Base-by-base conservation (phyloP, 2,888 invertebrate genomes). In the Pristionchus entomophagus region DNA sequence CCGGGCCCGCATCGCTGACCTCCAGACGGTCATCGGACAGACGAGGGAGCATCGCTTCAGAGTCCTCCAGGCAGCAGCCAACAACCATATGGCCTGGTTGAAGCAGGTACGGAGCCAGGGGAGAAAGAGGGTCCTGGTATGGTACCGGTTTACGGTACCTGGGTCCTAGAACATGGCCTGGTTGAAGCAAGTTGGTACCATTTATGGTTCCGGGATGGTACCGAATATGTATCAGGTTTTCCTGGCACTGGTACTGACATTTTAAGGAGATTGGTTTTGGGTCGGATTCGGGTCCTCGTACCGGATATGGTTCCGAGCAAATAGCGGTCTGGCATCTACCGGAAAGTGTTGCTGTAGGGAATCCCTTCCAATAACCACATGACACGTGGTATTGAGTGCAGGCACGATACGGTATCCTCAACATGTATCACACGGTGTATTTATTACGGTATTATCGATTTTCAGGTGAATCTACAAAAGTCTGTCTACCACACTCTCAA, bases 401-500 rank as follows among this genome's bases (percentile, higher is more conserved):
- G n/a, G n/a, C n/a, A n/a, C n/a, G n/a, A n/a, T n/a, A n/a, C n/a
- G n/a, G n/a, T n/a, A n/a, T n/a, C n/a, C n/a, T n/a, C n/a, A n/a
- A n/a, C n/a, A n/a, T n/a, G n/a, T n/a, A n/a, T n/a, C n/a, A n/a
- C n/a, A n/a, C n/a, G n/a, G n/a, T n/a, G n/a, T n/a, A n/a, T 45
- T 14, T 45, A 45, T 45, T 45, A 45, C 45, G 8, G 56, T 56
- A 22, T 17, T n/a, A n/a, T n/a, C 17, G 17, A 81, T 77, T 80
- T 85, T 35, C 62, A 90, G 90, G 98, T 99, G 83, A 96, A 97
- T 92, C 98, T 99, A 95, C 98, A 99, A 94, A 99, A 99, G 95
- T 98, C 99, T 35, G 98, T 99, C 94, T 99, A 98, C 95, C 97
- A 97, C 94, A 98, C 98, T 0, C 95, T 99, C 93, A 99, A 99